Percentiles rank a stretch among this genome's conserved stretches.
Conservation (phyloP, 1,140 invertebrate species). For the Bombus haemorrhoidalis region DNA sequence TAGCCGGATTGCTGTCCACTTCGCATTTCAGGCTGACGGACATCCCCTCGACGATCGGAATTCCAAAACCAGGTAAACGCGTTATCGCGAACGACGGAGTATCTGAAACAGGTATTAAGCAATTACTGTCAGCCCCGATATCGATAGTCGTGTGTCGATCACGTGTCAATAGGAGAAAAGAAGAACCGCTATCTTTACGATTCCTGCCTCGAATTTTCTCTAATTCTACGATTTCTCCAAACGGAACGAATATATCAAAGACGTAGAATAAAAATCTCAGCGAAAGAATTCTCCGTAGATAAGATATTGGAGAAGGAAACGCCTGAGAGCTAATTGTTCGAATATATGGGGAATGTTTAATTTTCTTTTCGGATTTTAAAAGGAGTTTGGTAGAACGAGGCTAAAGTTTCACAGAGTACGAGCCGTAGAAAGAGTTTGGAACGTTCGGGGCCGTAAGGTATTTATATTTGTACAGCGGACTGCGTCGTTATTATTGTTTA, state of each 20-base stretch:
- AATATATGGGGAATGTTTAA: neutral
- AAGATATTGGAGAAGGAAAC: too few relatives aligned
- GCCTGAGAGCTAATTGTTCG: neutral
- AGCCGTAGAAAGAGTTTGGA: neutral
- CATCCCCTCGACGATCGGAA: slow-evolving; percentile 92
- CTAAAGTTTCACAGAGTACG: neutral
- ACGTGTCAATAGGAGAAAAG: neutral
- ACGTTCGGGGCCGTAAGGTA: neutral
- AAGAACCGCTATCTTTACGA: neutral
- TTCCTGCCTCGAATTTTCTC: neutral
- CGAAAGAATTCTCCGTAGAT: too few relatives aligned
- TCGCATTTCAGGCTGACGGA: slow-evolving; percentile 94
- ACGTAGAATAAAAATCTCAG: too few relatives aligned
- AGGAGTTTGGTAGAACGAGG: neutral
- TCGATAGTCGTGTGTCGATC: slow-evolving; percentile 26
- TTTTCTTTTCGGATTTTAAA: neutral
- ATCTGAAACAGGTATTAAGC: slow-evolving; percentile 85
- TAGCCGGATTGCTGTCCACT: slow-evolving; percentile 94
- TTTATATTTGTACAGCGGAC: neutral
- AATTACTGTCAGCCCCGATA: slow-evolving; percentile 62
- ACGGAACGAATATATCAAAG: fast-evolving
- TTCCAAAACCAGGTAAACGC: slow-evolving; percentile 93
- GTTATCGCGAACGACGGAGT: slow-evolving; percentile 95
- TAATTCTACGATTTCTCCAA: neutral
- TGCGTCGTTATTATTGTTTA: slow-evolving; percentile 7